Evolutionary conservation across 2,888 invertebrate species (phyloP).

Genomic region (Orthosia gothica): DNA sequence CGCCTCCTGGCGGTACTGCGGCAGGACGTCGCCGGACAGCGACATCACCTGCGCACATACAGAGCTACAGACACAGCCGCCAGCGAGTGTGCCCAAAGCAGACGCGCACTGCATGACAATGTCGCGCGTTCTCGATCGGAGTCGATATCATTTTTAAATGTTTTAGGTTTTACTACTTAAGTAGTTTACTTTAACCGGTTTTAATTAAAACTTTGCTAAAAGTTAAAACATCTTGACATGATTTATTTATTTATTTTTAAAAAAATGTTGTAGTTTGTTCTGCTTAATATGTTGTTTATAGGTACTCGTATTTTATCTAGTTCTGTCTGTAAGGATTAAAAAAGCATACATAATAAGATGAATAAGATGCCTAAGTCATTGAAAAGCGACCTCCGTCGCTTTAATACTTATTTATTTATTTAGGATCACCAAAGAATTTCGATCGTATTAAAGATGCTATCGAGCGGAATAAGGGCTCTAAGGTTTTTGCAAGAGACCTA

Average conservation of each 20-base stretch:
- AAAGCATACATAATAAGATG: too few species aligned
- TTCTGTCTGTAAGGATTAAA: too few species aligned
- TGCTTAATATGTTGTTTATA: neutral
- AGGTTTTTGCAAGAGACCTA: too few species aligned
- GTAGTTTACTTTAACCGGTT: neutral
- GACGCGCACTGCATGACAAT: neutral
- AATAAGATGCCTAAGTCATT: too few species aligned
- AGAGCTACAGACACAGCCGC: neutral
- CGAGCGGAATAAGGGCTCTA: too few species aligned
- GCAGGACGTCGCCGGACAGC: conserved; percentile 99
- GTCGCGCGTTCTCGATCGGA: neutral
- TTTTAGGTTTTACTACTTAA: neutral
- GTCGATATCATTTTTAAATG: neutral
- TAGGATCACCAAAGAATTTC: too few species aligned
- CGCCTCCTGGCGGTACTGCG: conserved; percentile 99
- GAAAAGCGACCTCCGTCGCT: too few species aligned
- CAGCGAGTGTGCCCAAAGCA: neutral
- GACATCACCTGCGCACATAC: conserved; percentile 93
- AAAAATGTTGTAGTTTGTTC: neutral
- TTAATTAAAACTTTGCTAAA: neutral
- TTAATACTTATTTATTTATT: too few species aligned
- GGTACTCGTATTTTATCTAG: too few species aligned
- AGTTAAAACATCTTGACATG: neutral
- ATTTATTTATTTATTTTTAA: neutral
- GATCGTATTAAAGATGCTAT: too few species aligned